Percentiles rank a stretch among this genome's conserved stretches.
phyloP scores from a whole-genome alignment of 2,888 invertebrate species.

The Himalopsyche anomala region DNA sequence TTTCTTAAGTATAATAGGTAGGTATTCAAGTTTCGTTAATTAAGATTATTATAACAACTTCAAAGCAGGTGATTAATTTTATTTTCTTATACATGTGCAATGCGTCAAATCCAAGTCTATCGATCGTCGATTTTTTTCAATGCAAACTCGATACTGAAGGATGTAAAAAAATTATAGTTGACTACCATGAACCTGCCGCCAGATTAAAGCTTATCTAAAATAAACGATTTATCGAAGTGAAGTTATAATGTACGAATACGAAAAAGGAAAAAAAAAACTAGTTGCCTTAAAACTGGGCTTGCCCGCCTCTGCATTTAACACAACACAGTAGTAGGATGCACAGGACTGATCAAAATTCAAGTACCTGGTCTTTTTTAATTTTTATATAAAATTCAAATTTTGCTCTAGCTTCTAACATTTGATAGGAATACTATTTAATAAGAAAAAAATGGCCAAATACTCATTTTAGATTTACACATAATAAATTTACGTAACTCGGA shows the following conservation, averaged over 20 bases:
- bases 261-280: slow-evolving; percentile 20
- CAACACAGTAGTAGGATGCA: slow-evolving; percentile 4
- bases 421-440: no score
- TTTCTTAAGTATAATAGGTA: no score
- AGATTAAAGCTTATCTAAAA: slow-evolving; percentile 21
- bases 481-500: no score
- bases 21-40: neutral
- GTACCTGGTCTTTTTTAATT: neutral
- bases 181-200: slow-evolving; percentile 16
- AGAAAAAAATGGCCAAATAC: no score
- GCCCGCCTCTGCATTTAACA: neutral
- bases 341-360: neutral
- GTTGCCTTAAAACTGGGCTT: neutral
- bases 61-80: slow-evolving; percentile 17
- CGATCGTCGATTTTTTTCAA: slow-evolving; percentile 9
- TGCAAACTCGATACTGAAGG: slow-evolving; percentile 1
- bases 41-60: neutral
- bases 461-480: no score
- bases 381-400: no score
- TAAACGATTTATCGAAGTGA: slow-evolving; percentile 21
- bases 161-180: neutral
- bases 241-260: slow-evolving; percentile 16
- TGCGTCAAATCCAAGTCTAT: slow-evolving; percentile 3
- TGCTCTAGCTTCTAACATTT: no score
- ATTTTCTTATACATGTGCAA: slow-evolving; percentile 9